Evolutionary conservation across 1,140 invertebrate genomes (phyloP), one percentile per base, ranked within the genome.

Genomic region (Heliothis subflexa): DNA sequence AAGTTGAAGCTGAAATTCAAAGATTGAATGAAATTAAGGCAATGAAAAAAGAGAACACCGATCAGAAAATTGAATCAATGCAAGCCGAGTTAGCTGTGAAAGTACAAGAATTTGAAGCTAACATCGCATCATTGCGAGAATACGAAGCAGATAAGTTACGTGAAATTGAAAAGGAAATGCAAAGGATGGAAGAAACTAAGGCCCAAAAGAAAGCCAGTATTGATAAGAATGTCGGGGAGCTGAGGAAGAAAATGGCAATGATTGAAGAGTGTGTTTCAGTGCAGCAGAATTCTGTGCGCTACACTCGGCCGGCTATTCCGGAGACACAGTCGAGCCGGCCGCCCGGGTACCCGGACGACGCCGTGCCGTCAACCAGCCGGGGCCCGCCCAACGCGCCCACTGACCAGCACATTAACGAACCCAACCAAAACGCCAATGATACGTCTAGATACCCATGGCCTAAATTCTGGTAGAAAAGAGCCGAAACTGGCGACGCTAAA

Each of bases 1-100:
- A 55, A 55, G 11, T 55, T 55, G 14, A 54, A 54, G 52, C 52
- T n/a, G 52, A 54, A 54, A 54, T 54, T 18, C 52, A 54, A 18
- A 54, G 52, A 7, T 9, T 54, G 52, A 54, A 54, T 16, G 52
- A n/a, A 54, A n/a, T 54, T n/a, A 55, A 55, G 18, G 12, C 54
- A 16, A 9, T 21, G 10, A 55, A 18, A 18, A 55, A 55, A 55
- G 54, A 21, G 2, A 55, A 55, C 2, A 40, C 33, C 33, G 33
- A 40, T 40, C 33, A 40, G 33, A 40, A 40, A 40, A 57, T 21
- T 13, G 9, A 25, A 57, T 11, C 55, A 21, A 21, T 57, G 14
- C 18, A 57, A 25, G 21, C 18, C 10, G 10, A 18, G 9, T 57
- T 57, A 9, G 10, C 10, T 11, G 21, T 14, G 11, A 21, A 2